Conservation (phyloP, 2,113 vertebrate genomes). For the Laticauda colubrina region DNA sequence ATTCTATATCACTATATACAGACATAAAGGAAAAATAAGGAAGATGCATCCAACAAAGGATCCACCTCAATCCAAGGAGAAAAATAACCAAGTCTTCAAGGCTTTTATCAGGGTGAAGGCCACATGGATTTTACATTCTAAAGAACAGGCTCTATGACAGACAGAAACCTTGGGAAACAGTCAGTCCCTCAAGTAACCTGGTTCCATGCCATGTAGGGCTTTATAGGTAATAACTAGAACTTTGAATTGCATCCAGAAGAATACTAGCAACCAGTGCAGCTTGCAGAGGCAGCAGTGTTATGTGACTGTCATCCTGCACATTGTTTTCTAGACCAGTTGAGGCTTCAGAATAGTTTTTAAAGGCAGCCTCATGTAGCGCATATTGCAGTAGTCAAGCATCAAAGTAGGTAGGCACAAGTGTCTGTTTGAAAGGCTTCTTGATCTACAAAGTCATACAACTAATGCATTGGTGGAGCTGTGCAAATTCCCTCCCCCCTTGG, state of each 20-base stretch:
- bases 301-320: neutral
- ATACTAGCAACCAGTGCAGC: neutral
- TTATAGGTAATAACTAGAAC: neutral
- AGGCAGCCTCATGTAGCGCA: neutral
- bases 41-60: neutral
- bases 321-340: neutral
- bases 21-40: neutral
- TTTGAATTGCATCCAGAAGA: neutral
- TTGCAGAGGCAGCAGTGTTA: neutral
- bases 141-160: neutral
- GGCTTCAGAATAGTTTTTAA: neutral
- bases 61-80: neutral
- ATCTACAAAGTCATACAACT: neutral
- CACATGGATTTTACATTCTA: neutral
- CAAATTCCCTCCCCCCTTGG: neutral
- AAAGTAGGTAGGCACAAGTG: neutral
- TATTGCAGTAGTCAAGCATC: neutral
- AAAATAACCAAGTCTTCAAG: neutral
- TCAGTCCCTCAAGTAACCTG: neutral
- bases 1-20: neutral
- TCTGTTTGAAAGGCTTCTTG: neutral
- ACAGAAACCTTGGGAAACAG: neutral
- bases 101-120: neutral
- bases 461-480: neutral
- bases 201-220: neutral